Evolutionary conservation across 2,888 invertebrate species (phyloP), one percentile per base, ranked within the genome.

Genomic region (Chloroclystis v-ata): DNA sequence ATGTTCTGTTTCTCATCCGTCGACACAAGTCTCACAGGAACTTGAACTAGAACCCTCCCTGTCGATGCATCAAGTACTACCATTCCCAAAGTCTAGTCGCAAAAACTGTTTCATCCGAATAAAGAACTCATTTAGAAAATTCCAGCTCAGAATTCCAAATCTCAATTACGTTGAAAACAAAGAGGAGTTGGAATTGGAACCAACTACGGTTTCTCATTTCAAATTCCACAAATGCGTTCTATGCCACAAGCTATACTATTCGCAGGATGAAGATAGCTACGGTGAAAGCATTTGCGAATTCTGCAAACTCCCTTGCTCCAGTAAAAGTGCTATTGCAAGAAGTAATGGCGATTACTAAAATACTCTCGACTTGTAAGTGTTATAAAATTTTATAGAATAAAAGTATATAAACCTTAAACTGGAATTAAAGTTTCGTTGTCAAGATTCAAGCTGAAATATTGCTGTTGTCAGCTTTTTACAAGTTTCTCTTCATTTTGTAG

Each of bases 1-100:
- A 33, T 39, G 4, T 43, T 12, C 24, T 13, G 52, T 7, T 35
- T 11, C 30, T 48, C 51, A 41, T 50, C 47, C 7, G 49, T 49
- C 43, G 43, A 33, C 42, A 52, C 47, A 41, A 43, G 53, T 16
- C 14, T 45, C 10, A 45, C 4, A 33, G 10, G 6, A 33, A 33
- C 16, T 8, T n/a, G 6, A 6, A n/a, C 49, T n/a, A 49, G 61
- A 49, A 28, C 49, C 60, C 2, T 69, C 72, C 10, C 57, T 85
- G 12, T 71, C 80, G 4, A 82, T 85, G 75, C 67, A 75, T 33
- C 78, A 83, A 71, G 67, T 86, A n/a, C 58, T 86, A 35, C 82
- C 83, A 1, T 83, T 76, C 51, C 85, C 85, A 1, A 84, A 81
- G 59, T 67, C 77, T 1, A 75, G 56, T 35, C 79, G 65, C 41